These are phyloP conservation scores for Cheilosia scutellata DNA, from an alignment of 2,888 invertebrate species.

Conservation along the genomic window DNA sequence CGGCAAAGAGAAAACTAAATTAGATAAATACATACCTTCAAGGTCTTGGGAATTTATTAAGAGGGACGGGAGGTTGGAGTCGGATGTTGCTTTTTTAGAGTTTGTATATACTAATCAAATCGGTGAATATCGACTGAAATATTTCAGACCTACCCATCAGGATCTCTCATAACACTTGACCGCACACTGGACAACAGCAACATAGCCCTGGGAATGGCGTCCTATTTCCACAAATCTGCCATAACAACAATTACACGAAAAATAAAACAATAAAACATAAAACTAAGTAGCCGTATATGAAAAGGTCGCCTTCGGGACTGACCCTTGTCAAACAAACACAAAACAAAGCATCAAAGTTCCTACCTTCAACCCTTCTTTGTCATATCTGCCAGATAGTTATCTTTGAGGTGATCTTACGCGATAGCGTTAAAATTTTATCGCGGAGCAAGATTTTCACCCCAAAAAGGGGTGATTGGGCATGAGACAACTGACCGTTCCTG, in stretches of 20 bases:
- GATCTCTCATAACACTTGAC: too few relatives aligned
- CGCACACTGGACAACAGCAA: too few relatives aligned
- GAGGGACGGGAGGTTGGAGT: background rate
- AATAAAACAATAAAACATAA: slow-evolving; percentile 54
- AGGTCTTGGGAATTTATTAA: slow-evolving; percentile 33
- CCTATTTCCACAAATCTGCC: slow-evolving; percentile 1
- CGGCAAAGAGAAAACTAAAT: background rate
- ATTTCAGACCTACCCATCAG: too few relatives aligned
- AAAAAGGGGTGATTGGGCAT: slow-evolving; percentile 15
- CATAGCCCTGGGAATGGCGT: too few relatives aligned
- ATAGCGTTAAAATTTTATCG: slow-evolving; percentile 30
- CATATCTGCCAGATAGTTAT: slow-evolving; percentile 15
- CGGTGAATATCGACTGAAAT: background rate
- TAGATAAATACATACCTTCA: background rate
- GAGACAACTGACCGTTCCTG: slow-evolving; percentile 8
- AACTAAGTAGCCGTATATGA: slow-evolving; percentile 52
- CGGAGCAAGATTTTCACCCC: background rate
- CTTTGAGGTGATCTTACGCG: slow-evolving; percentile 18
- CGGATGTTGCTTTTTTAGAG: background rate
- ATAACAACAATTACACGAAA: slow-evolving; percentile 9
- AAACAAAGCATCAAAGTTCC: slow-evolving; percentile 50
- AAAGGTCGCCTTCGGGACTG: slow-evolving; percentile 45
- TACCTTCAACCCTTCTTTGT: slow-evolving; percentile 29
- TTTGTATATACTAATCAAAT: background rate
- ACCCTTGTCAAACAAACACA: slow-evolving; percentile 57